These are phyloP conservation scores for Genyomyrus donnyi DNA, from an alignment of 2,113 vertebrate species.

Conservation along the genomic window DNA sequence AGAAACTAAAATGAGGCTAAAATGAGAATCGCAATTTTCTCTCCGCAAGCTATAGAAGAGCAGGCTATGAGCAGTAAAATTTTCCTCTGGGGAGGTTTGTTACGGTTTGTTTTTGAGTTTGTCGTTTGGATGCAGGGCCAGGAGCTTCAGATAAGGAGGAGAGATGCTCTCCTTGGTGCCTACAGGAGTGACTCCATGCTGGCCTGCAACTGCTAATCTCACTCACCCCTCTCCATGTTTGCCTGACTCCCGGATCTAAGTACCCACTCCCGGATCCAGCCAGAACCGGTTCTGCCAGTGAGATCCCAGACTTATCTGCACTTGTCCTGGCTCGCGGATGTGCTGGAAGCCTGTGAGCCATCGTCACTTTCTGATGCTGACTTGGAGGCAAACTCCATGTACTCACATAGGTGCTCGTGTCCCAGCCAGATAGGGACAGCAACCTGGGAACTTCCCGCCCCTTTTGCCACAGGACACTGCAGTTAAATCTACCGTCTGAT, in stretches of 20 bases:
- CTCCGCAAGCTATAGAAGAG: neutral
- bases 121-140: neutral
- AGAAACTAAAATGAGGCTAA: neutral
- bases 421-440: neutral
- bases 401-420: neutral
- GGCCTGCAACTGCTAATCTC: neutral
- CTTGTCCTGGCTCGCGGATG: neutral
- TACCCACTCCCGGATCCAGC: neutral
- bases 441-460: neutral
- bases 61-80: neutral
- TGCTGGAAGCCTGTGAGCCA: neutral
- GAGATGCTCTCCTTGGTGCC: neutral
- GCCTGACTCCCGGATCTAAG: constrained; percentile 9
- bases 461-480: neutral
- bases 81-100: neutral
- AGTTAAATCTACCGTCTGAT: neutral
- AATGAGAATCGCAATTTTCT: neutral
- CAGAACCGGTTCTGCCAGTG: neutral
- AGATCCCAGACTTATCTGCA: neutral
- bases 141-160: neutral
- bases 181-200: neutral
- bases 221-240: neutral
- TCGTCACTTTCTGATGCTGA: neutral
- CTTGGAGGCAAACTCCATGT: neutral
- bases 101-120: neutral